Conservation (phyloP, 2,113 vertebrate species). For the Salvelinus namaycush region DNA sequence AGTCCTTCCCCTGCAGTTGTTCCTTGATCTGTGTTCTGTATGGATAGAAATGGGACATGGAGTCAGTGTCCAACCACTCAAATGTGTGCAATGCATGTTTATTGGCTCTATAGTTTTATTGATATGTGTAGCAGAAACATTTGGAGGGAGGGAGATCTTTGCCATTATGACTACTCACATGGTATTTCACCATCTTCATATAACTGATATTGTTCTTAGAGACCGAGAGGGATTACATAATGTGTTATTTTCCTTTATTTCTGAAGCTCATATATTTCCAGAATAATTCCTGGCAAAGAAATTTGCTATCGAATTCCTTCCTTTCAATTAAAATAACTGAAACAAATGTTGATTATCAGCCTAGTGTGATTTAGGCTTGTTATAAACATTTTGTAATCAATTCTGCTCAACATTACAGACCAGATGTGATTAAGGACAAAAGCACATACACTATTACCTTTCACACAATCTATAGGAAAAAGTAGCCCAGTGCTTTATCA, state of each 20-base stretch:
- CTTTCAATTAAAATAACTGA: not conserved
- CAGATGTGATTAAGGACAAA: not conserved
- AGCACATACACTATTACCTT: not conserved
- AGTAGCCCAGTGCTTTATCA: not conserved
- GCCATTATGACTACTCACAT: not conserved
- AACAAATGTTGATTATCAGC: not conserved
- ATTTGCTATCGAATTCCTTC: not conserved
- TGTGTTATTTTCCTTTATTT: not conserved
- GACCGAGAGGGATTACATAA: not conserved
- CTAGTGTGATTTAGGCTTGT: not conserved
- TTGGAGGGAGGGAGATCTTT: too few relatives aligned
- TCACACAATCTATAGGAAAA: constrained; percentile 2
- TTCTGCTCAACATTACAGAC: not conserved
- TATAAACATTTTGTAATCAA: not conserved
- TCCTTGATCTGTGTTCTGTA: not conserved
- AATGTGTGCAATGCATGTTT: not conserved
- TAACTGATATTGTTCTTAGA: not conserved
- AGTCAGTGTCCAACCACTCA: not conserved
- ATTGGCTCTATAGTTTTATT: not conserved
- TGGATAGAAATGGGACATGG: not conserved
- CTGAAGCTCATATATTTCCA: not conserved
- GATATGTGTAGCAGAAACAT: not conserved
- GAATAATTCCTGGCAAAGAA: not conserved
- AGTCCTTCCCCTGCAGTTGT: not conserved
- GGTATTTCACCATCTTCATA: not conserved